phyloP scores from a whole-genome alignment of 92 coral and sea anemone genomes.

The Palythoa grandiflora region DNA sequence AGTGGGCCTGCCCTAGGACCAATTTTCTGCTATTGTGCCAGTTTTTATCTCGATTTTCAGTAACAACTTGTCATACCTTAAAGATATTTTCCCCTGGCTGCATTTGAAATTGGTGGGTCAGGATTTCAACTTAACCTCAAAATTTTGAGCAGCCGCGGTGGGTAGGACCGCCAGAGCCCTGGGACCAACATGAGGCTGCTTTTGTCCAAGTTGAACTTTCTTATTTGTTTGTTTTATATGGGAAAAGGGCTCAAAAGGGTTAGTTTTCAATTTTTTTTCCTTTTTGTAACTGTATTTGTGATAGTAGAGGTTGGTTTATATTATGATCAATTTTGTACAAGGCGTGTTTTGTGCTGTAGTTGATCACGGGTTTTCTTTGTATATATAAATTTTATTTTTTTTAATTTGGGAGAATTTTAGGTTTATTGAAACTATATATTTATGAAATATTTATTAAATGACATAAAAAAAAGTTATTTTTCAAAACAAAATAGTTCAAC shows the following conservation, averaged over 20 bases:
- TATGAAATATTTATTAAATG: constrained; percentile 12
- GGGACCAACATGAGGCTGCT: background rate
- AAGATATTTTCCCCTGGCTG: background rate
- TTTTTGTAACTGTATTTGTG: constrained; percentile 5
- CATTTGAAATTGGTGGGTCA: background rate
- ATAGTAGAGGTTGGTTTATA: background rate
- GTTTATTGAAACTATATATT: background rate
- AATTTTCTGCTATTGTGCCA: no score
- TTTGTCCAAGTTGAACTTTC: constrained; percentile 16
- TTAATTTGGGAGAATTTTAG: background rate
- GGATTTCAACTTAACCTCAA: no score
- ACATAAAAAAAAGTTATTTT: background rate
- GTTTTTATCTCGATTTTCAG: no score
- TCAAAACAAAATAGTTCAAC: background rate
- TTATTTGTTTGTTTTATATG: constrained; percentile 20
- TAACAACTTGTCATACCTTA: background rate
- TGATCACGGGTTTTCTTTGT: background rate
- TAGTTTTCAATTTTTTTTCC: background rate
- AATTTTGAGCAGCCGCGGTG: background rate
- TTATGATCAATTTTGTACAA: constrained; percentile 20
- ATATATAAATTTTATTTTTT: background rate
- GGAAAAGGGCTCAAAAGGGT: background rate
- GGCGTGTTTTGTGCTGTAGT: background rate
- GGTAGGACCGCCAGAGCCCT: no score
- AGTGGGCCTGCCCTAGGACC: no score